A percentile compares a stretch with the other conserved stretches of the same genome.
phyloP scores from a whole-genome alignment of 2,888 invertebrate genomes.

The Drosophila mettleri region DNA sequence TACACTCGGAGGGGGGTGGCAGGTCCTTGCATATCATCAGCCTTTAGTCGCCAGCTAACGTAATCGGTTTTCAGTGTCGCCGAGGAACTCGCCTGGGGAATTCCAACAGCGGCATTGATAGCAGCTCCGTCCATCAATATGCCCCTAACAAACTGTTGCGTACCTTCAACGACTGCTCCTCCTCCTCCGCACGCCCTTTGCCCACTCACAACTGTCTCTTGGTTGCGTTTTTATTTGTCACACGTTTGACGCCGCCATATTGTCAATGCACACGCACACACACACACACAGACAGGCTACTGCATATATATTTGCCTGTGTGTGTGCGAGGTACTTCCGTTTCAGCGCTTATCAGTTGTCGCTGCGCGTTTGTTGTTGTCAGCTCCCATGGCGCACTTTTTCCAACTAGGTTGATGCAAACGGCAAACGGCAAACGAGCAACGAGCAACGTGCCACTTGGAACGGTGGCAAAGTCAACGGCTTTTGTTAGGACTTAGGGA shows the following conservation, averaged over 20 bases:
- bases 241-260: slow-evolving; percentile 64
- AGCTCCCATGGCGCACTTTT: slow-evolving; percentile 66
- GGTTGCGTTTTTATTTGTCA: slow-evolving; percentile 63
- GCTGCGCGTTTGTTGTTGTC: slow-evolving; percentile 58
- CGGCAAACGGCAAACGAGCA: slow-evolving; percentile 48
- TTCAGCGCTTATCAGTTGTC: slow-evolving; percentile 72
- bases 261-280: slow-evolving; percentile 43
- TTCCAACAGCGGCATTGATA: slow-evolving; percentile 71
- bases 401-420: slow-evolving; percentile 66
- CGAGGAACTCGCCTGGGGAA: slow-evolving; percentile 58
- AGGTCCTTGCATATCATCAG: slow-evolving; percentile 76
- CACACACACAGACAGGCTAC: slow-evolving; percentile 17
- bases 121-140: slow-evolving; percentile 43
- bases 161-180: neutral
- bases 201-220: slow-evolving; percentile 13
- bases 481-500: slow-evolving; percentile 55
- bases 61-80: slow-evolving; percentile 72
- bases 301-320: slow-evolving; percentile 7
- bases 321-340: slow-evolving; percentile 57
- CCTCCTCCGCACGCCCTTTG: neutral
- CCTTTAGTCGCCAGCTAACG: slow-evolving; percentile 67
- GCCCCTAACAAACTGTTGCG: slow-evolving; percentile 21
- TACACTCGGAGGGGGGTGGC: slow-evolving; percentile 4
- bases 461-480: slow-evolving; percentile 59
- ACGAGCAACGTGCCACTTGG: slow-evolving; percentile 46